Evolutionary conservation across 2,113 vertebrate species (phyloP).

Genomic region (Neolamprologus variostigma): DNA sequence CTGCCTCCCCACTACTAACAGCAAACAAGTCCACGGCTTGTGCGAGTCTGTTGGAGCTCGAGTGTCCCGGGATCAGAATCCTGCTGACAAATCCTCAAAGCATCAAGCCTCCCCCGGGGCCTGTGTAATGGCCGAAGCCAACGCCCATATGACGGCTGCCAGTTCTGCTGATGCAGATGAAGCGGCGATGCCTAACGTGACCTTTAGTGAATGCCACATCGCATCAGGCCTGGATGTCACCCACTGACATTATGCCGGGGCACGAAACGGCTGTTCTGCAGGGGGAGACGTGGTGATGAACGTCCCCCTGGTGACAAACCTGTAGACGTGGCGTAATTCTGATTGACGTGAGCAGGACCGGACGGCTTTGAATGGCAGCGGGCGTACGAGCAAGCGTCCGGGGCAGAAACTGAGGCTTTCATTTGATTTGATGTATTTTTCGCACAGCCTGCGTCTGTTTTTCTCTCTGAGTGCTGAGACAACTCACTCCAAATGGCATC

Average conservation of each 20-base stretch:
- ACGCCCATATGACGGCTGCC: constrained; percentile 71
- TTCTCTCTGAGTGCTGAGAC: constrained; percentile 48
- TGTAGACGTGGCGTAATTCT: constrained; percentile 55
- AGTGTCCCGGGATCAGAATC: constrained; percentile 42
- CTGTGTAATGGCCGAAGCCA: constrained; percentile 66
- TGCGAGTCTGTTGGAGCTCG: background rate
- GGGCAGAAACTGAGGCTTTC: background rate
- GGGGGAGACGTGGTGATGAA: constrained; percentile 51
- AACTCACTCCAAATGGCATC: constrained; percentile 52
- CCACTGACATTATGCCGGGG: constrained; percentile 68
- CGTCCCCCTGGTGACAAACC: constrained; percentile 60
- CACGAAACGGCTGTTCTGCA: constrained; percentile 65
- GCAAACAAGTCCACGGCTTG: background rate
- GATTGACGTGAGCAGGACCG: constrained; percentile 53
- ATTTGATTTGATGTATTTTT: background rate
- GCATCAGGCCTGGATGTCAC: constrained; percentile 68
- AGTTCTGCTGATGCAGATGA: constrained; percentile 60
- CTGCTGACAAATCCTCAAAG: constrained; percentile 57
- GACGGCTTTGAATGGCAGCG: constrained; percentile 44
- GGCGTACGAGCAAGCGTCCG: background rate
- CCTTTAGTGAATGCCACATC: constrained; percentile 77
- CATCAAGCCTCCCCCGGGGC: constrained; percentile 33
- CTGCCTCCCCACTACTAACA: background rate
- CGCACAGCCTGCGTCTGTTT: background rate
- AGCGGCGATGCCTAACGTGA: constrained; percentile 69